Percentiles rank a stretch among this genome's conserved stretches.
phyloP scores from a whole-genome alignment of 2,113 vertebrate species.

The Mirza zaza region DNA sequence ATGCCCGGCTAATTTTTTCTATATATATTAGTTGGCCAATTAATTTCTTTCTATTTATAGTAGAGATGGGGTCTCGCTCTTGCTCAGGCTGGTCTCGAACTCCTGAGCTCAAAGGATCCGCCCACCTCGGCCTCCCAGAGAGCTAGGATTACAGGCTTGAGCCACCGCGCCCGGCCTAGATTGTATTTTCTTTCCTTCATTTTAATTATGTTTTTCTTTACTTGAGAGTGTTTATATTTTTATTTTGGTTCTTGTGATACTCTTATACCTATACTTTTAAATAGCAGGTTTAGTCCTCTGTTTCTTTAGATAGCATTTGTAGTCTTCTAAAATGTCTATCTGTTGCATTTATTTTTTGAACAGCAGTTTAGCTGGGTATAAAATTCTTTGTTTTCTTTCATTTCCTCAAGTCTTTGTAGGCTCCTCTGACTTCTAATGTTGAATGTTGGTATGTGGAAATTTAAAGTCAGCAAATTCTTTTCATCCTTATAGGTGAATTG shows the following conservation, averaged over 20 bases:
- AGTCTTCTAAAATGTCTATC: neutral
- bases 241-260: neutral
- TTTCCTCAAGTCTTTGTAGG: neutral
- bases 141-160: too few species aligned
- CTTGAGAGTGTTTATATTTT: slow-evolving; percentile 23
- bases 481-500: neutral
- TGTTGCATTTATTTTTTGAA: slow-evolving; percentile 33
- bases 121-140: too few species aligned
- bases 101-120: too few species aligned
- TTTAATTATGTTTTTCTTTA: slow-evolving; percentile 47
- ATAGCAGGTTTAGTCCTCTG: neutral
- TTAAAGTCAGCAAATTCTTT: slow-evolving; percentile 2
- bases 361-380: slow-evolving; percentile 58
- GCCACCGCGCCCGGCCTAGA: too few species aligned
- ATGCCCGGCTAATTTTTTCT: too few species aligned
- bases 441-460: neutral
- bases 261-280: slow-evolving; percentile 10
- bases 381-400: slow-evolving; percentile 15
- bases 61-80: too few species aligned
- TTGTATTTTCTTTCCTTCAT: neutral
- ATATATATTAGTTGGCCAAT: too few species aligned
- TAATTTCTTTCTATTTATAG: too few species aligned
- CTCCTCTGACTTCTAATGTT: neutral
- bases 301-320: slow-evolving; percentile 24
- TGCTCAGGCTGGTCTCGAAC: too few species aligned